Evolutionary conservation across 2,888 invertebrate species (phyloP).

Genomic region (Eristalis intricaria): DNA sequence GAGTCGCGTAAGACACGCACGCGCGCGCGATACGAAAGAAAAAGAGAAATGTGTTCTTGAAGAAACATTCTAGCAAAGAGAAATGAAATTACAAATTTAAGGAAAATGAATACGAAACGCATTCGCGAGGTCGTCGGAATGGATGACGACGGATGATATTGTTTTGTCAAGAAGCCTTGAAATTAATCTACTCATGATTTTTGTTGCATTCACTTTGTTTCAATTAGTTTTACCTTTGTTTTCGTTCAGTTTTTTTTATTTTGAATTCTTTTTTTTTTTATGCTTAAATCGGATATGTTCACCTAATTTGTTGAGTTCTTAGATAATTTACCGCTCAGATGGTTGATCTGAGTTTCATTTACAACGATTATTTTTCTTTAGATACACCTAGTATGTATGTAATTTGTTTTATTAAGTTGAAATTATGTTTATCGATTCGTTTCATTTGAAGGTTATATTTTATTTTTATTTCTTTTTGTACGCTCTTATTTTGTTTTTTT

Average conservation of each 20-base stretch:
- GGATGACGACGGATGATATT: neutral
- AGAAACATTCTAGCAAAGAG: neutral
- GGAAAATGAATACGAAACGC: neutral
- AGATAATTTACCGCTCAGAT: neutral
- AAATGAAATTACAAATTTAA: neutral
- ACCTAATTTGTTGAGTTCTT: neutral
- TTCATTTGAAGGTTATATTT: neutral
- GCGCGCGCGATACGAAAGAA: neutral
- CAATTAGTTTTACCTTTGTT: neutral
- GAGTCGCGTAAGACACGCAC: no score
- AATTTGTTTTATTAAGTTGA: neutral
- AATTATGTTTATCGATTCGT: no score
- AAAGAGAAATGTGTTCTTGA: neutral
- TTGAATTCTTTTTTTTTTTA: neutral
- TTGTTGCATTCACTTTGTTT: neutral
- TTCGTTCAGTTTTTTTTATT: constrained; percentile 8
- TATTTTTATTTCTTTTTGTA: constrained; percentile 16
- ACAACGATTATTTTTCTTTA: neutral
- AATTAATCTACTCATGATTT: neutral
- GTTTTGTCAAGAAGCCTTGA: neutral
- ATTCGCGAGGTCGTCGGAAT: neutral
- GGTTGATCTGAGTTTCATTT: neutral
- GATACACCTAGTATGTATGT: no score
- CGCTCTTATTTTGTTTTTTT: neutral
- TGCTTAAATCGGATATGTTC: neutral